Conservation (phyloP, 2,797 vertebrate species). For the Hydrocynus forskahlii region DNA sequence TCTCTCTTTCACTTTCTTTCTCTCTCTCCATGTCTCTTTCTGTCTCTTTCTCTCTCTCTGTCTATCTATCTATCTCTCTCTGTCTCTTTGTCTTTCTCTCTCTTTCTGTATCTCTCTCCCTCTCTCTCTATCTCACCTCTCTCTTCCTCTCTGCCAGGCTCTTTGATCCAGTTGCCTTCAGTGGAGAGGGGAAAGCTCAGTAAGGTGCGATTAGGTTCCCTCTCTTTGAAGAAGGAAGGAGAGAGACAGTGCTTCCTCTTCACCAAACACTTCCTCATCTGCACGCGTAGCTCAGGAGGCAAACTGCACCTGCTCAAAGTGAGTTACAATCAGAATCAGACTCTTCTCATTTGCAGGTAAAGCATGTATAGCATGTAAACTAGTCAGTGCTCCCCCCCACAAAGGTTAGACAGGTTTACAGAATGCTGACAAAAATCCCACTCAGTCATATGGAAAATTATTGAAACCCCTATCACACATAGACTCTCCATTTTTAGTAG, state of each 20-base stretch:
- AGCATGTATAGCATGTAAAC: no score
- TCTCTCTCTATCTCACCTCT: slow-evolving; percentile 28
- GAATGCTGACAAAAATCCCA: no score
- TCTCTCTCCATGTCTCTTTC: neutral
- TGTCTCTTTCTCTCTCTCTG: no score
- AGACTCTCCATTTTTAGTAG: no score
- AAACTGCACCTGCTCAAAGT: slow-evolving; percentile 98
- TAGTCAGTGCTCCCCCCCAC: no score
- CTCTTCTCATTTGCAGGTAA: neutral
- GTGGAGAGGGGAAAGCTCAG: slow-evolving; percentile 96
- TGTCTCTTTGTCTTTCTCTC: no score
- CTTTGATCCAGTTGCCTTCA: slow-evolving; percentile 96
- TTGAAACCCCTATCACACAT: no score
- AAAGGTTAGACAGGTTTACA: no score
- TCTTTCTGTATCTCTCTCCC: neutral
- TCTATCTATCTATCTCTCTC: no score
- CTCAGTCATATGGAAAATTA: no score
- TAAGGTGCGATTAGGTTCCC: slow-evolving; percentile 94
- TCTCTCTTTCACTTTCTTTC: slow-evolving; percentile 19
- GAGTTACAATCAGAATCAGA: slow-evolving; percentile 39
- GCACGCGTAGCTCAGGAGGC: slow-evolving; percentile 96
- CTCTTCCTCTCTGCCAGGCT: slow-evolving; percentile 77
- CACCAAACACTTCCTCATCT: slow-evolving; percentile 97
- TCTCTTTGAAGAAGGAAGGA: slow-evolving; percentile 97
- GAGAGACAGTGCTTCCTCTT: slow-evolving; percentile 98